Percentiles rank a stretch among this genome's conserved stretches.
These are phyloP conservation scores for Papilio aristodemus DNA, from an alignment of 1,140 invertebrate genomes.

Conservation along the genomic window DNA sequence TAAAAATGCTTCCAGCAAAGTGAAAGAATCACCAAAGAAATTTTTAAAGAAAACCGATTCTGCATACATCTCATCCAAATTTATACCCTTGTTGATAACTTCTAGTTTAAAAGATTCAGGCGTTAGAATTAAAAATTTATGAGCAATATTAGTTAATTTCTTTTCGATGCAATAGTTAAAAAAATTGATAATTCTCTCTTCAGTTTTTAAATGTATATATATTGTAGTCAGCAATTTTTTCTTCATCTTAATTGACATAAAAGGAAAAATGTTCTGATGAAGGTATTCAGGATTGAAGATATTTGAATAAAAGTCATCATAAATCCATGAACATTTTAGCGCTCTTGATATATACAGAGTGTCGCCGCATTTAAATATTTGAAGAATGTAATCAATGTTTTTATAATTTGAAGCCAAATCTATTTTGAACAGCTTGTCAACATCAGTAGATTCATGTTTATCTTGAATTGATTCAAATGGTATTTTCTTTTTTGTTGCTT, in stretches of 20 bases:
- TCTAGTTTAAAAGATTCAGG: constrained; percentile 42
- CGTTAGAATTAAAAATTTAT: constrained; percentile 43
- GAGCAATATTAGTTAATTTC: constrained; percentile 36
- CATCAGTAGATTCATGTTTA: constrained; percentile 38
- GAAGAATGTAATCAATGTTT: constrained; percentile 47
- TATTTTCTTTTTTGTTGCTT: constrained; percentile 38
- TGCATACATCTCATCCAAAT: background rate
- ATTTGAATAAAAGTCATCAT: constrained; percentile 38
- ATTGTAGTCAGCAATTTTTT: constrained; percentile 41
- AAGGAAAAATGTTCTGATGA: constrained; percentile 42
- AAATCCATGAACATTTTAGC: constrained; percentile 47
- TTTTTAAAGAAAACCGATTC: constrained; percentile 19
- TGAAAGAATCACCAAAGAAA: constrained; percentile 44
- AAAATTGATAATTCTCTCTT: constrained; percentile 37
- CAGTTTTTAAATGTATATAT: constrained; percentile 42
- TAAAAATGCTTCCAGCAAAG: constrained; percentile 37
- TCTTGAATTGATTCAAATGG: constrained; percentile 37
- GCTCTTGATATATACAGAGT: constrained; percentile 46
- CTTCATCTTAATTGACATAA: constrained; percentile 46
- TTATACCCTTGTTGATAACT: constrained; percentile 22
- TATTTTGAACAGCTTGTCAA: constrained; percentile 51
- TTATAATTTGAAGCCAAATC: constrained; percentile 47
- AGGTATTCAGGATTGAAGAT: constrained; percentile 44
- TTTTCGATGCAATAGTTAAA: constrained; percentile 42
- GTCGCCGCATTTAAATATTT: constrained; percentile 48